Conservation (phyloP, 2,888 invertebrate species). For the Andrena hattorfiana region DNA sequence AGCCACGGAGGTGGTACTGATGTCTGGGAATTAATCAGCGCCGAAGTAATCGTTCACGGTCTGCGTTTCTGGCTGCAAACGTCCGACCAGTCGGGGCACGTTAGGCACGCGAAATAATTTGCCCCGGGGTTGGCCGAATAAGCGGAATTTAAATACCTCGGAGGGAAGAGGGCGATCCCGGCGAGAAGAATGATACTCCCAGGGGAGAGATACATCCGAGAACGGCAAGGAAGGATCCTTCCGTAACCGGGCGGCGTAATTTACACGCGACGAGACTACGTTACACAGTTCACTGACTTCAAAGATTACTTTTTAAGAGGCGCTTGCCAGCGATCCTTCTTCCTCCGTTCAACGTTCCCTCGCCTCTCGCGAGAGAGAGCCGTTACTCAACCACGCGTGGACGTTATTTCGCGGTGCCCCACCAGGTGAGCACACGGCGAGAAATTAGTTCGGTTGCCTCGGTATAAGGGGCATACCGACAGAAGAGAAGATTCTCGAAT, state of each 20-base stretch:
- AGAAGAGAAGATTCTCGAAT: not conserved
- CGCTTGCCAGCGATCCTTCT: constrained; percentile 46
- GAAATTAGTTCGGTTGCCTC: not conserved
- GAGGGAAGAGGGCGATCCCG: constrained; percentile 50
- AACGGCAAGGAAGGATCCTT: constrained; percentile 72
- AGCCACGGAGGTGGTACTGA: not conserved
- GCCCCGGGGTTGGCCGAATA: constrained; percentile 53
- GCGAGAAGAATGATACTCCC: constrained; percentile 75
- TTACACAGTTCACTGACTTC: constrained; percentile 76
- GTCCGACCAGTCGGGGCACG: not conserved
- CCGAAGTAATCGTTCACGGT: not conserved
- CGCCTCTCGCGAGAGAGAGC: not conserved
- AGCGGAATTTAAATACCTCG: constrained; percentile 77
- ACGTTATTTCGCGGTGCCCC: not conserved
- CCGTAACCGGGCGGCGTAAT: constrained; percentile 74
- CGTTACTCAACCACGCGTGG: not conserved
- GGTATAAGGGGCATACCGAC: not conserved
- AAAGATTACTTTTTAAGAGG: constrained; percentile 77
- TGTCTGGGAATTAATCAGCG: not conserved
- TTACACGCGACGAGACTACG: constrained; percentile 76
- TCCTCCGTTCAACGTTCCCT: not conserved
- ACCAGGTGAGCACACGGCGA: not conserved
- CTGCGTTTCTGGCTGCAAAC: not conserved
- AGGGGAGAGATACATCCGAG: constrained; percentile 74
- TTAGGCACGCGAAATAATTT: constrained; percentile 54